Percentiles rank a stretch among this genome's conserved stretches.
Evolutionary conservation across 2,797 vertebrate genomes (phyloP).

Genomic region (Acanthiza pusilla): DNA sequence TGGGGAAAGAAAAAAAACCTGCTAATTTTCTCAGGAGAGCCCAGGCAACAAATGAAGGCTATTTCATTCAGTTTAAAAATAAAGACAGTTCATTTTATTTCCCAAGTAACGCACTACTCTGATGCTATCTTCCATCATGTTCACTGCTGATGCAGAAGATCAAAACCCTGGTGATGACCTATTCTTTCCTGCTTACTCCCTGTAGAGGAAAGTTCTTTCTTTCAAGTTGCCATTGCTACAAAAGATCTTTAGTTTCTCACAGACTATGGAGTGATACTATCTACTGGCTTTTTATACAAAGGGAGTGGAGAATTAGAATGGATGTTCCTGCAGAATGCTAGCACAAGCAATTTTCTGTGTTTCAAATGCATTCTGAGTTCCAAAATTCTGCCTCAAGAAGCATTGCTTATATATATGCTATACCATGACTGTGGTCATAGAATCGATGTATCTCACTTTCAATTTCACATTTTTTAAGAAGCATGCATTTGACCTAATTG

Average conservation of each 20-base stretch:
- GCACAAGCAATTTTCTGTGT: not conserved
- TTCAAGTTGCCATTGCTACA: not conserved
- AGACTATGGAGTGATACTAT: not conserved
- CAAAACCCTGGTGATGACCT: not conserved
- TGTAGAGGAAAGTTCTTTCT: not conserved
- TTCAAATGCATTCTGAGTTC: not conserved
- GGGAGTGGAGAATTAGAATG: not conserved
- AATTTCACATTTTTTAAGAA: not conserved
- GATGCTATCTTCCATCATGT: not conserved
- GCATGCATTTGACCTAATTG: not conserved
- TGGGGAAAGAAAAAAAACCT: not conserved
- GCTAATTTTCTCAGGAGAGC: not conserved
- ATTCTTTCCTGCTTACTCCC: not conserved
- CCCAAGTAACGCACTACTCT: not conserved
- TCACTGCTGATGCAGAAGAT: not conserved
- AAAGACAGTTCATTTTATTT: not conserved
- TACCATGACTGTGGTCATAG: not conserved
- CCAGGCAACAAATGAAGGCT: not conserved
- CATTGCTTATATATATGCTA: not conserved
- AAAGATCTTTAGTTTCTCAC: not conserved
- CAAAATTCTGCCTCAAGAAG: not conserved
- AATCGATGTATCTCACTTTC: not conserved
- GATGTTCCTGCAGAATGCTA: not conserved
- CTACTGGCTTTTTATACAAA: not conserved
- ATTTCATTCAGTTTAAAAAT: not conserved